Evolutionary conservation across 2,888 invertebrate genomes (phyloP).

Genomic region (Craniophora ligustri): DNA sequence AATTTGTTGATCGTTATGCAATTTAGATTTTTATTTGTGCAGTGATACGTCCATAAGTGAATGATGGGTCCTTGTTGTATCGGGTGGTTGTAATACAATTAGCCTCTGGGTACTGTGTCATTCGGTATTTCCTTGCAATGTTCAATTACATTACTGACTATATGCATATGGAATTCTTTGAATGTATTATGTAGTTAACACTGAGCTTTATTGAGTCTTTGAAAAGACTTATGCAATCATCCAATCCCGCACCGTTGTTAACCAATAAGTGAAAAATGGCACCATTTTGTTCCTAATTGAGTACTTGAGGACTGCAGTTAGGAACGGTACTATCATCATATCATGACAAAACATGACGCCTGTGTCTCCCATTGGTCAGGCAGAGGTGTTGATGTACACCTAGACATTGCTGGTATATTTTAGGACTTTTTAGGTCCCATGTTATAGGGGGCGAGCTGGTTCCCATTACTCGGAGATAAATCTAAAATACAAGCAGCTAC

Average conservation of each 20-base stretch:
- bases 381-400: not conserved
- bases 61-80: conserved; percentile 22
- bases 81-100: conserved; percentile 31
- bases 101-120: conserved; percentile 8
- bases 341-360: not conserved
- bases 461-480: not conserved
- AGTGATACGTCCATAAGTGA: conserved; percentile 38
- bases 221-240: conserved; percentile 41
- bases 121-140: conserved; percentile 26
- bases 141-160: conserved; percentile 18
- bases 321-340: no score
- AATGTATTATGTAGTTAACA: conserved; percentile 25
- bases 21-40: conserved; percentile 59
- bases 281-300: no score
- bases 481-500: no score
- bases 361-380: not conserved
- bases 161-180: conserved; percentile 19
- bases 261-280: conserved; percentile 22
- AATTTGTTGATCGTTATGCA: conserved; percentile 68
- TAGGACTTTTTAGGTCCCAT: not conserved
- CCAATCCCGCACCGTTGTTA: conserved; percentile 24
- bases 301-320: no score
- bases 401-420: not conserved
- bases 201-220: conserved; percentile 26
- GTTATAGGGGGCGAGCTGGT: not conserved